A percentile compares a stretch with the other conserved stretches of the same genome.
Conservation (phyloP, 2,797 vertebrate genomes). For the Crocidura indochinensis region DNA sequence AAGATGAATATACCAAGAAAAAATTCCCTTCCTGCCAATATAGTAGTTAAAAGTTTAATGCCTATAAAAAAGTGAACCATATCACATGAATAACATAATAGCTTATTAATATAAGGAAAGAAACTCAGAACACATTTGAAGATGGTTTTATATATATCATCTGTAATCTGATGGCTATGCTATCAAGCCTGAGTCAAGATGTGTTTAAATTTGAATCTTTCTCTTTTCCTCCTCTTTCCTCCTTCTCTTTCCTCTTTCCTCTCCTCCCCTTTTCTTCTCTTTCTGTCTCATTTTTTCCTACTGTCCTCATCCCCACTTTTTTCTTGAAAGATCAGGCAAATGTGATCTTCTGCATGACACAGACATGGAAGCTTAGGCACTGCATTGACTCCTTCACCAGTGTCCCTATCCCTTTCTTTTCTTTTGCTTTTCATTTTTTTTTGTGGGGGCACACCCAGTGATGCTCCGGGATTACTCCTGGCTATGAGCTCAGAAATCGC, state of each 20-base stretch:
- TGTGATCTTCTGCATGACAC: not conserved
- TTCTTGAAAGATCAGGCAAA: constrained; percentile 8
- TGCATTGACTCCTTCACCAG: not conserved
- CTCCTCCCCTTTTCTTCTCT: not conserved
- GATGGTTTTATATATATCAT: not conserved
- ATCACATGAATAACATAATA: constrained; percentile 4
- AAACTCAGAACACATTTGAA: constrained; percentile 9
- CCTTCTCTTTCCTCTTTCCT: too few species aligned
- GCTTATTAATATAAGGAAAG: not conserved
- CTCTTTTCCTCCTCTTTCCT: not conserved
- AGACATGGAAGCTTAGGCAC: constrained; percentile 31
- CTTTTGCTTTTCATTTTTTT: too few species aligned
- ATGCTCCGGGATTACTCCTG: too few species aligned
- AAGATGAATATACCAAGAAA: not conserved
- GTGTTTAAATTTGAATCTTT: constrained; percentile 1
- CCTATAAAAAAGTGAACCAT: constrained; percentile 10
- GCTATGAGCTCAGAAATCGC: too few species aligned
- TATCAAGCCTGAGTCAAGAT: not conserved
- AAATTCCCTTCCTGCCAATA: not conserved
- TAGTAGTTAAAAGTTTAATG: not conserved
- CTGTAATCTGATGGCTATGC: constrained; percentile 6
- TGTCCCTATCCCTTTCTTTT: too few species aligned
- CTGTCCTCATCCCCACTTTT: not conserved
- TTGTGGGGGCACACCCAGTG: too few species aligned
- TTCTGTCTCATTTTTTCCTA: not conserved